Conservation (phyloP, 2,888 invertebrate genomes). For the Drosophila prostipennis region DNA sequence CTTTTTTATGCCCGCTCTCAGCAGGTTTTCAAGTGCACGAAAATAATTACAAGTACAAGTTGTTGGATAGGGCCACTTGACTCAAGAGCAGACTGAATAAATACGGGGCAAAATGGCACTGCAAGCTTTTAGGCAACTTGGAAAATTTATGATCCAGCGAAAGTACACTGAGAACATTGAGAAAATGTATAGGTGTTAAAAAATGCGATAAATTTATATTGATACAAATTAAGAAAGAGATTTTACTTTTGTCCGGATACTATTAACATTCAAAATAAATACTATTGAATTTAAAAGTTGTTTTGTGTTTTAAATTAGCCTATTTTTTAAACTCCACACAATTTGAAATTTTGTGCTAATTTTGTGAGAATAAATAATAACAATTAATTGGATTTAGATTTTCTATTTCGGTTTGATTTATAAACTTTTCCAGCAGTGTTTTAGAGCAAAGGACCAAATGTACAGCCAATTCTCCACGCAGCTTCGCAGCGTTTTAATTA, state of each 20-base stretch:
- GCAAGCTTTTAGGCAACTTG: conserved; percentile 59
- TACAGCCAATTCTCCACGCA: conserved; percentile 58
- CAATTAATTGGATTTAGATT: no score
- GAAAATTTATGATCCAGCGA: conserved; percentile 46
- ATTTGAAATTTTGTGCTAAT: no score
- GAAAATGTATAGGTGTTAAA: no score
- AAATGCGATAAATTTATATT: no score
- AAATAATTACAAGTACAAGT: conserved; percentile 54
- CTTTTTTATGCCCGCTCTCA: conserved; percentile 18
- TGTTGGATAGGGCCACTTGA: conserved; percentile 45
- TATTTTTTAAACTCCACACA: no score
- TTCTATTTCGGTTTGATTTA: background rate
- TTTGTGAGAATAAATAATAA: no score
- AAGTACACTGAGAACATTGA: background rate
- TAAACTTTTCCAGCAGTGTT: conserved; percentile 9
- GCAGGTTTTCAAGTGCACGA: conserved; percentile 43
- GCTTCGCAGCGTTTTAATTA: conserved; percentile 65
- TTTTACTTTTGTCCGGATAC: no score
- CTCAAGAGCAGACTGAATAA: conserved; percentile 33
- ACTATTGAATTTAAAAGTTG: no score
- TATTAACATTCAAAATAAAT: no score
- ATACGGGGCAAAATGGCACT: conserved; percentile 28
- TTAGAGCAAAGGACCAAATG: conserved; percentile 2
- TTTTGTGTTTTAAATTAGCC: no score
- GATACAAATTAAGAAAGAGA: no score